Conservation (phyloP, 2,113 vertebrate species). For the Lepisosteus oculatus region DNA sequence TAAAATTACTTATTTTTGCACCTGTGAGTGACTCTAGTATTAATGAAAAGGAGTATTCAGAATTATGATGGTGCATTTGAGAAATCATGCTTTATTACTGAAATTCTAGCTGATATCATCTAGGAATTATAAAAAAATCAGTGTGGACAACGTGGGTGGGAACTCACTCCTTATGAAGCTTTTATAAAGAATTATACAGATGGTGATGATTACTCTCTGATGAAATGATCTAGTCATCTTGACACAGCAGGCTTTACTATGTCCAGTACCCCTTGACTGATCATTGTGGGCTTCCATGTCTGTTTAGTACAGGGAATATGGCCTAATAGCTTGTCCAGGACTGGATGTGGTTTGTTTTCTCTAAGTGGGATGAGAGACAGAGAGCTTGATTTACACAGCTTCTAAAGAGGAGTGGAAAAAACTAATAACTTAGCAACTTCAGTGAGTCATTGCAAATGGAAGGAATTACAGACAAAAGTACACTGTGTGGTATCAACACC, state of each 20-base stretch:
- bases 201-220: conserved; percentile 13
- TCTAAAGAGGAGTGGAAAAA: neutral
- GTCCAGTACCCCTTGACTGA: neutral
- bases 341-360: neutral
- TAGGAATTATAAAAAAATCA: neutral
- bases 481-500: neutral
- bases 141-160: conserved; percentile 17
- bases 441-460: conserved; percentile 7
- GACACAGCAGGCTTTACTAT: neutral
- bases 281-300: neutral
- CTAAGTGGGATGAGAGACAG: neutral
- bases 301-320: neutral
- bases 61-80: conserved; percentile 19
- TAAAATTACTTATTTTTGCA: neutral
- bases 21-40: neutral
- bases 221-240: neutral
- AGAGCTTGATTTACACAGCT: neutral
- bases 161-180: neutral
- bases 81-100: conserved; percentile 18
- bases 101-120: conserved; percentile 22
- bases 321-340: neutral
- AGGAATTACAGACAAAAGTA: conserved; percentile 1
- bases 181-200: conserved; percentile 23
- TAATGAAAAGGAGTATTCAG: conserved; percentile 9
- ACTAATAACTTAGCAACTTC: neutral